Evolutionary conservation across 2,113 vertebrate species (phyloP).

Genomic region (Accipiter cooperii): DNA sequence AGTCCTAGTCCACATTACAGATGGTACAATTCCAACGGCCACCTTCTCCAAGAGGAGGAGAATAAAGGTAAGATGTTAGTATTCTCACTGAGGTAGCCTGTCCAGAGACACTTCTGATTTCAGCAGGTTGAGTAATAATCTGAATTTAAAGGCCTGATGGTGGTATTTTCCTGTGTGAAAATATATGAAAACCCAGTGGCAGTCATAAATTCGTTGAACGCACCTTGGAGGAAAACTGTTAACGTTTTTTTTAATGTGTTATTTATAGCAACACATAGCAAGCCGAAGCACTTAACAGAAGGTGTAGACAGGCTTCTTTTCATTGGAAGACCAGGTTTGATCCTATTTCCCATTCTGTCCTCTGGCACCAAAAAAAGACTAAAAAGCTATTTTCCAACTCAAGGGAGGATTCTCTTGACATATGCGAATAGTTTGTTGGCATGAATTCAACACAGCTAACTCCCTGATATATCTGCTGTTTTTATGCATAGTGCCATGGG

Average conservation of each 20-base stretch:
- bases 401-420: not conserved
- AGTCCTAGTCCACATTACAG: conserved; percentile 81
- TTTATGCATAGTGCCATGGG: not conserved
- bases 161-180: not conserved
- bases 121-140: not conserved
- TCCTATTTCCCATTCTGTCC: not conserved
- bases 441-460: not conserved
- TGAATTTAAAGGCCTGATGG: not conserved
- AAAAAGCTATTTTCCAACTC: not conserved
- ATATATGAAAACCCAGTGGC: not conserved
- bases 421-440: not conserved
- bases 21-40: conserved; percentile 92
- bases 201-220: not conserved
- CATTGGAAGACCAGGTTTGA: not conserved
- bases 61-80: conserved; percentile 61
- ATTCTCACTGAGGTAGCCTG: not conserved
- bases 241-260: not conserved
- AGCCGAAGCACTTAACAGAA: not conserved
- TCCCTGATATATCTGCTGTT: not conserved
- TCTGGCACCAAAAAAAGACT: not conserved
- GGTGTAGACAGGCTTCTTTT: not conserved
- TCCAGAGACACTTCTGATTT: not conserved
- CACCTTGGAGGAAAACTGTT: not conserved
- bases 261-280: not conserved
- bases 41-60: conserved; percentile 73